Conservation (phyloP, 1,140 invertebrate genomes). For the Hydropsyche tenuis region DNA sequence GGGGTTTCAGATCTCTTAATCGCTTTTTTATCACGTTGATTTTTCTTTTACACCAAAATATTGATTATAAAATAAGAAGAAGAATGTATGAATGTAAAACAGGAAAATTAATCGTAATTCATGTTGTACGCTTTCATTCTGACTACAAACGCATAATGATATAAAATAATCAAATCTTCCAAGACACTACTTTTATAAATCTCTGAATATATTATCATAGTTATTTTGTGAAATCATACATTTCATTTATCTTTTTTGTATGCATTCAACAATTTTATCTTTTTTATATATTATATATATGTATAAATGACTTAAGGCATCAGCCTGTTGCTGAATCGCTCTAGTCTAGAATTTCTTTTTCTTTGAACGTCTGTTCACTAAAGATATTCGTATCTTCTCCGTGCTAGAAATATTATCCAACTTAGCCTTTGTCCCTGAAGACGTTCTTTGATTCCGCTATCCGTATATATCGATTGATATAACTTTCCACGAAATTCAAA, state of each 20-base stretch:
- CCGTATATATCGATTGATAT: constrained; percentile 5
- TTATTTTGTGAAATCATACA: no score
- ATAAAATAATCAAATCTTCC: neutral
- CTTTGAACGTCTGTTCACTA: constrained; percentile 5
- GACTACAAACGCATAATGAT: neutral
- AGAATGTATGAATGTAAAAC: neutral
- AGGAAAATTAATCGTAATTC: constrained; percentile 1
- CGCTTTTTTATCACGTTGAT: constrained; percentile 43
- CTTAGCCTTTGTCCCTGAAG: constrained; percentile 29
- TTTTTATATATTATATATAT: no score
- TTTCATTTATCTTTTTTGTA: no score
- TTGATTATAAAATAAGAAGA: constrained; percentile 33
- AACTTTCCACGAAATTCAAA: constrained; percentile 18
- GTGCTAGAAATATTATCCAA: constrained; percentile 32
- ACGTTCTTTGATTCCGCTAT: constrained; percentile 21
- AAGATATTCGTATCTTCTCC: constrained; percentile 25
- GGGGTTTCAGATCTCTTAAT: constrained; percentile 38
- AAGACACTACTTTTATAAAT: no score
- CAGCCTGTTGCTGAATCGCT: constrained; percentile 26
- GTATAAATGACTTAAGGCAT: constrained; percentile 14
- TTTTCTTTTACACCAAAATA: constrained; percentile 30
- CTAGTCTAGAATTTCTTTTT: constrained; percentile 12
- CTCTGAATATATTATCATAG: no score
- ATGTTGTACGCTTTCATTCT: no score
- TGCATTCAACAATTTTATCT: no score